Evolutionary conservation across 2,888 invertebrate genomes (phyloP).

Genomic region (Dryococelus australis): DNA sequence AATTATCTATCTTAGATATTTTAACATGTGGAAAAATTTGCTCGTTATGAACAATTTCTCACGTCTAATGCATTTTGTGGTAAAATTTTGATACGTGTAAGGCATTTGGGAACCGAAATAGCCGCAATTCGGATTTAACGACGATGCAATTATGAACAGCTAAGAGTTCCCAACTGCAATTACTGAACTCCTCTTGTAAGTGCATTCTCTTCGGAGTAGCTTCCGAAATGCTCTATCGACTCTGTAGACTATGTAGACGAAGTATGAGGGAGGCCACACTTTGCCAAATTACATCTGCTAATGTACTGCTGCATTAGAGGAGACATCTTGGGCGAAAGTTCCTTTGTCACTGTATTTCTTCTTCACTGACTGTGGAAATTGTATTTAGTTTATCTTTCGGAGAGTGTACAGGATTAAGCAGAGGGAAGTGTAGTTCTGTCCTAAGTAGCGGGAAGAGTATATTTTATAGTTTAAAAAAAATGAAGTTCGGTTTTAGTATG

Average conservation of each 20-base stretch:
- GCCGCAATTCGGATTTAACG: background rate
- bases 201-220: background rate
- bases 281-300: slow-evolving; percentile 8
- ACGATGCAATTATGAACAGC: background rate
- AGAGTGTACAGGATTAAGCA: too few relatives aligned
- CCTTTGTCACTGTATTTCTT: background rate
- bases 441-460: too few relatives aligned
- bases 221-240: background rate
- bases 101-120: too few relatives aligned
- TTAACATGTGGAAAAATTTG: too few relatives aligned
- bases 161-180: background rate
- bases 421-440: too few relatives aligned
- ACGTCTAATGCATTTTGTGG: too few relatives aligned
- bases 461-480: too few relatives aligned
- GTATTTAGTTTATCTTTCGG: background rate
- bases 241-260: background rate
- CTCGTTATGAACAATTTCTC: too few relatives aligned
- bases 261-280: background rate
- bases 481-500: too few relatives aligned
- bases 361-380: background rate
- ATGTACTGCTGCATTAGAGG: background rate
- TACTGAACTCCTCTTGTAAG: background rate
- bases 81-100: too few relatives aligned
- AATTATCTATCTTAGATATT: too few relatives aligned
- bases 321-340: background rate